Base-by-base conservation (phyloP, 1,140 invertebrate genomes). In the Hesperophylax magnus region DNA sequence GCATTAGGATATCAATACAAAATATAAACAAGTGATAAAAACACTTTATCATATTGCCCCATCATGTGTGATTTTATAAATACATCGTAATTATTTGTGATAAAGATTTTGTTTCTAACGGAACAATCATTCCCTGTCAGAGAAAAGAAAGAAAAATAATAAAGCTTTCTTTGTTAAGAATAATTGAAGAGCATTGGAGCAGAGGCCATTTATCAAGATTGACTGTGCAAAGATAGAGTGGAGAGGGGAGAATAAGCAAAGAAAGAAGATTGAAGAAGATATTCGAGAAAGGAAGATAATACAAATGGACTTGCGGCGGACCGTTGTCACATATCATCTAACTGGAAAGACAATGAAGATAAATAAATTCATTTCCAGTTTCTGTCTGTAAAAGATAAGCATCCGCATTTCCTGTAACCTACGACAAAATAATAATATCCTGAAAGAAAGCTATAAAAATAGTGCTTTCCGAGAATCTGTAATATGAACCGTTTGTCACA, bases 191-290 rank as follows among this genome's bases (percentile, higher is more conserved):
- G 22, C 77, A 27, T 54, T 56, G 52, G 63, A 54, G 63, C 52
- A 63, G 24, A n/a, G 60, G 34, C 22, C 63, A 78, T 78, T 78
- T 67, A 78, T 78, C 77, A 78, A 67, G 77, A 78, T 78, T 78
- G 77, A 78, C 77, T 78, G n/a, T 65, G 67, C 77, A 24, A 52
- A 69, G 77, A 78, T 54, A 54, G 63, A 78, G 74, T 18, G 63
- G 77, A 15, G 63, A 27, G n/a, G 27, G 65, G 63, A 34, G 15
- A 34, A 18, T 34, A 8, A 20, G 34, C 5, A 77, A 78, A 47
- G 39, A 47, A 47, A 47, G 39, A 14, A 47, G 39, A 47, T 47
- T 47, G 39, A 61, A 22, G 56, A 17, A 72, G 20, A 54, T 22
- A 52, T 53, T n/a, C 69, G 14, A 24, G 56, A 75, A 31, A 24